These are phyloP conservation scores for Cyrtodaria siliqua DNA, from an alignment of 2,888 invertebrate species.

Conservation along the genomic window DNA sequence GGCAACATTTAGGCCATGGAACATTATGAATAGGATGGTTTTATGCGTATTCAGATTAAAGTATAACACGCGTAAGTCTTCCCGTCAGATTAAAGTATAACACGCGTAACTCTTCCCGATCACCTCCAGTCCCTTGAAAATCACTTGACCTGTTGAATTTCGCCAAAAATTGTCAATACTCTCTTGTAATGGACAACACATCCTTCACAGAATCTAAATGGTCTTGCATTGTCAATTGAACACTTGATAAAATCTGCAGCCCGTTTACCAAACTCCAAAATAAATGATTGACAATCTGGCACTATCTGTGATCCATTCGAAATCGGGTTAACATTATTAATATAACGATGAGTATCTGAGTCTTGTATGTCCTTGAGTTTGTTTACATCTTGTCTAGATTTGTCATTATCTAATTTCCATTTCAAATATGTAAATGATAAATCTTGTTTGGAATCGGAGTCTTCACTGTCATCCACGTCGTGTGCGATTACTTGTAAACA, in stretches of 20 bases:
- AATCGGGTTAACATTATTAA: background rate
- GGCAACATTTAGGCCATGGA: too few species aligned
- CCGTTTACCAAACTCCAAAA: slow-evolving; percentile 56
- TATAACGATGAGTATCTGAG: background rate
- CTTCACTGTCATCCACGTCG: too few species aligned
- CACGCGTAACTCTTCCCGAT: too few species aligned
- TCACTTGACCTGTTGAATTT: slow-evolving; percentile 60
- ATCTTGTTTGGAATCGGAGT: too few species aligned
- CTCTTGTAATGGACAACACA: slow-evolving; percentile 64
- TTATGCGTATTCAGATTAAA: too few species aligned
- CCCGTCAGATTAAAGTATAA: too few species aligned
- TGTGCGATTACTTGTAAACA: too few species aligned
- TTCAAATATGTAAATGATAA: slow-evolving; percentile 15
- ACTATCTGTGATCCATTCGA: slow-evolving; percentile 19
- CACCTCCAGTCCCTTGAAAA: too few species aligned
- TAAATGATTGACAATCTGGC: slow-evolving; percentile 53
- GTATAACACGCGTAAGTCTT: too few species aligned
- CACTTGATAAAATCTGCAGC: slow-evolving; percentile 66
- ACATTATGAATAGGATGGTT: too few species aligned
- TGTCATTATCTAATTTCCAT: slow-evolving; percentile 10
- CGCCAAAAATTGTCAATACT: slow-evolving; percentile 53
- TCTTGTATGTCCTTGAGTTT: background rate
- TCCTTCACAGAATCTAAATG: slow-evolving; percentile 71
- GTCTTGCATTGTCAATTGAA: slow-evolving; percentile 68
- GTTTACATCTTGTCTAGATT: background rate